Evolutionary conservation across 1,140 invertebrate genomes (phyloP).

Genomic region (Pseudomyrmex cubaensis): DNA sequence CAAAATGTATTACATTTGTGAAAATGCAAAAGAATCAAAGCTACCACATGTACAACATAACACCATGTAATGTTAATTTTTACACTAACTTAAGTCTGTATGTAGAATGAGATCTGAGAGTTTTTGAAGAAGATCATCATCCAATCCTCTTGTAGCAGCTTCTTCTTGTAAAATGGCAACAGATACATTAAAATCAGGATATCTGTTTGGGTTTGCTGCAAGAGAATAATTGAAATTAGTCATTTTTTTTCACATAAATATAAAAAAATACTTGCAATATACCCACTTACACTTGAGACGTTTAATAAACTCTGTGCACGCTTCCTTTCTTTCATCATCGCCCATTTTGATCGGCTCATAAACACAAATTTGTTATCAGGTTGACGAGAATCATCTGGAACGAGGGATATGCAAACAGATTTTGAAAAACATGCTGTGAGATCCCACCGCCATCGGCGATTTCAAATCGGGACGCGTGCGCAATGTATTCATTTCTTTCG

Average conservation of each 20-base stretch:
- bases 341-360: too few species aligned
- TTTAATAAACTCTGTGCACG: too few species aligned
- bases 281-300: too few species aligned
- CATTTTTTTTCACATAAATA: not conserved
- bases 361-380: too few species aligned
- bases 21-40: not conserved
- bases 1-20: constrained; percentile 10
- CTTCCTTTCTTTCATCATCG: too few species aligned
- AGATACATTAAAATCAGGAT: constrained; percentile 40
- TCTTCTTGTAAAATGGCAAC: constrained; percentile 66
- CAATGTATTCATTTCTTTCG: too few species aligned
- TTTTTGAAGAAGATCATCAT: constrained; percentile 64
- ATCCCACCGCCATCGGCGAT: too few species aligned
- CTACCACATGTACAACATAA: not conserved
- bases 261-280: too few species aligned
- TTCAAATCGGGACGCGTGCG: too few species aligned
- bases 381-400: too few species aligned
- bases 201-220: constrained; percentile 47
- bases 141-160: constrained; percentile 69
- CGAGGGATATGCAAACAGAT: too few species aligned
- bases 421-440: too few species aligned
- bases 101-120: constrained; percentile 67
- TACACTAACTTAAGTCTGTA: constrained; percentile 67
- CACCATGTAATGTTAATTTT: not conserved
- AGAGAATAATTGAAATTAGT: not conserved